Base-by-base conservation (phyloP, 2,888 invertebrate species). In the Tethea ocularis region DNA sequence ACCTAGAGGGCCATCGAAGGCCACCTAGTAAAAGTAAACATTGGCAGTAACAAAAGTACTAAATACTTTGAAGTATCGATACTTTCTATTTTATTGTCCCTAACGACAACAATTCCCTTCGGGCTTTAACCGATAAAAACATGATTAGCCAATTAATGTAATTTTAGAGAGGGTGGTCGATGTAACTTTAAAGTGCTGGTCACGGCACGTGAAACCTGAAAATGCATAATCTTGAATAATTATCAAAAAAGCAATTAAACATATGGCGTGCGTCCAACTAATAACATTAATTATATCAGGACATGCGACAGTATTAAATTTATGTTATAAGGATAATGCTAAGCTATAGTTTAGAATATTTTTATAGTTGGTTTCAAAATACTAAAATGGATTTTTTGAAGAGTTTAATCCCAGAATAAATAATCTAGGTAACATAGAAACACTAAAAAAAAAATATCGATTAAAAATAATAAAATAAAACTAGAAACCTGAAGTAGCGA, bases 221-320 rank as follows among this genome's bases (percentile, higher is more conserved):
- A 46, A 46, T 46, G 46, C 46, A 20, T 38, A 38, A n/a, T 46
- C 46, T 46, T 46, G 20, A 20, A 46, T 46, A 46, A 38, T 38
- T 0, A 38, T 38, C n/a, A 38, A 38, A 38, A 36, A 46, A 17
- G 7, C 46, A 10, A 20, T 46, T 20, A 46, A 46, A 46, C 46
- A 46, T 46, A 46, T 46, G 2, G 46, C 56, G 17, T 51, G 26
- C 51, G 29, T 11, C 17, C 51, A 56, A 46, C 56, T 56, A 51
- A 46, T 46, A 10, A 46, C 46, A 38, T 38, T 38, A 38, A 38
- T 38, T 38, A n/a, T n/a, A 13, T 33, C 0, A n/a, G 38, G 38
- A 38, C 38, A 46, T 46, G 46, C 20, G 6, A 46, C 46, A n/a
- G 41, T 17, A 1, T 46, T 10, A 46, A 10, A 20, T 1, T 20